Base-by-base conservation (phyloP, 2,888 invertebrate species). In the Callyntrura guangdongensis region DNA sequence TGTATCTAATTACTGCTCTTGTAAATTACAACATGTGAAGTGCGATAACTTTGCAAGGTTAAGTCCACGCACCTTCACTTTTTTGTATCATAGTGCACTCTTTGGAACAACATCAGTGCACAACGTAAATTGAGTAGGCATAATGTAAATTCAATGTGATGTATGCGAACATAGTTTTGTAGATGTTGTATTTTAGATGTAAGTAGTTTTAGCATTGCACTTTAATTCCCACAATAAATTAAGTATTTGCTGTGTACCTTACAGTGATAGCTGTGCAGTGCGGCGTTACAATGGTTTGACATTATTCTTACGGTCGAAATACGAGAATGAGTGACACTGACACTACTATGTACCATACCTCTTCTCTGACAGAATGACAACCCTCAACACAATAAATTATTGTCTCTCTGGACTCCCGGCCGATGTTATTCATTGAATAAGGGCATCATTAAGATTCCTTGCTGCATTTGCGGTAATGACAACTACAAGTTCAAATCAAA, bases 11-110 rank as follows among this genome's bases (percentile, higher is more conserved):
- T 77, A 77, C 36, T 74, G 49, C 53, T 49, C 53, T 77, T 47
- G 8, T 81, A 47, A 59, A 59, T 74, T 74, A 17, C 45, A 20
- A 69, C 86, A 86, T 74, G 67, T 45, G 84, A 59, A 86, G 79
- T 79, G 64, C 20, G 77, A 86, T 86, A 79, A 86, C 25, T 61
- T 61, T 25, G 56, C 89, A 89, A 89, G 89, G 89, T 89, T 89
- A 89, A 89, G 77, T 89, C 82, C 69, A 82, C 64, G 49, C n/a
- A 83, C 89, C 77, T 89, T 84, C 89, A 89, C 84, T 89, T 89
- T 89, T 36, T 89, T 72, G 6, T 11, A 45, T n/a, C 56, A 56
- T 14, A 25, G 22, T 74, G 36, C 27, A 74, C 17, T 61, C 36
- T 11, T 5, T 36, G 56, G 82, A 82, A 82, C 81, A 61, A 36